Conservation (phyloP, 2,113 vertebrate species). For the Pandion haliaetus region DNA sequence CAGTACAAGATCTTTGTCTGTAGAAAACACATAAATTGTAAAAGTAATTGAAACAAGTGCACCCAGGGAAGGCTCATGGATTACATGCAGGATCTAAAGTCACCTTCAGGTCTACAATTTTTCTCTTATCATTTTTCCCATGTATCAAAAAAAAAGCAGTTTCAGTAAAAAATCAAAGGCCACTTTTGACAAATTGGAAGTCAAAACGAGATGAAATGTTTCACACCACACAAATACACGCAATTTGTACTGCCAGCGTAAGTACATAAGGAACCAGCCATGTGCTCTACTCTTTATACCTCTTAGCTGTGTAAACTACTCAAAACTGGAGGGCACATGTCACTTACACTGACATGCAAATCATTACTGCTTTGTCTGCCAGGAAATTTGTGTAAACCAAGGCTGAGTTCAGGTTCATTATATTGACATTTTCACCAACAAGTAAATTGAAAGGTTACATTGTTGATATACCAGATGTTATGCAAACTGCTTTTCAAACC, state of each 20-base stretch:
- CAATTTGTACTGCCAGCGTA: neutral
- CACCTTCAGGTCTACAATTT: neutral
- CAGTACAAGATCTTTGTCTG: neutral
- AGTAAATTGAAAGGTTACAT: constrained; percentile 56
- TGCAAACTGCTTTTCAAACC: constrained; percentile 48
- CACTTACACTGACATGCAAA: constrained; percentile 52
- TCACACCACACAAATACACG: neutral
- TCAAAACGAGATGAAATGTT: neutral
- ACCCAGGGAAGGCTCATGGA: neutral
- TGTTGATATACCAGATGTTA: constrained; percentile 59
- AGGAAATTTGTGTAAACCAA: constrained; percentile 62
- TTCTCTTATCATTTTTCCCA: neutral
- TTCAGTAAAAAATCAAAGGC: neutral
- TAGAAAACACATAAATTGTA: neutral
- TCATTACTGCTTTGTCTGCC: constrained; percentile 62
- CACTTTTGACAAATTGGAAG: neutral
- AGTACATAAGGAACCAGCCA: neutral
- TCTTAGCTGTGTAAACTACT: constrained; percentile 35
- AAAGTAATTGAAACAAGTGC: neutral
- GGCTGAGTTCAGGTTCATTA: constrained; percentile 52
- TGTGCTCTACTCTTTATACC: neutral
- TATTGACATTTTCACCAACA: constrained; percentile 53
- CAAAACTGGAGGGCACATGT: constrained; percentile 45
- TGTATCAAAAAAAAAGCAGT: neutral
- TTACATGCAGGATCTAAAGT: neutral